Percentiles rank a stretch among this genome's conserved stretches.
phyloP scores from a whole-genome alignment of 1,140 invertebrate species.

The Centruroides vittatus region DNA sequence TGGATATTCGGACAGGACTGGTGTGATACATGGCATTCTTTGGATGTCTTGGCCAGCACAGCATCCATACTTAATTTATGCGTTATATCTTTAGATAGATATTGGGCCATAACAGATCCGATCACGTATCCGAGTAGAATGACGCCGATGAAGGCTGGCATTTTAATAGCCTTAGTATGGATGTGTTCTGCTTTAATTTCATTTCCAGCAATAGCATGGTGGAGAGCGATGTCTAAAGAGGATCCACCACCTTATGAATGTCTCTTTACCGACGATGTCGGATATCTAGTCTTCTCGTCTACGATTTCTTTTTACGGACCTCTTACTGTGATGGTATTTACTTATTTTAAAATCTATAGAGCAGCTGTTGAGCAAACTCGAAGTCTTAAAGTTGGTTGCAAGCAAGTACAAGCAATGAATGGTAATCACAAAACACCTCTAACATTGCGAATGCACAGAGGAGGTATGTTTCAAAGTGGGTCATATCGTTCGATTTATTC shows the following conservation, averaged over 20 bases:
- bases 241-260: slow-evolving; percentile 39
- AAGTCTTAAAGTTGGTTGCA: slow-evolving; percentile 51
- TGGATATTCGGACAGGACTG: slow-evolving; percentile 42
- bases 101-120: slow-evolving; percentile 96
- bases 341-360: slow-evolving; percentile 87
- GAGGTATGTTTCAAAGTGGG: slow-evolving; percentile 35
- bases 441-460: slow-evolving; percentile 75
- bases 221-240: slow-evolving; percentile 48
- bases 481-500: slow-evolving; percentile 4
- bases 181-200: slow-evolving; percentile 83
- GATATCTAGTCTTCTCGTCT: slow-evolving; percentile 85
- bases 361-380: slow-evolving; percentile 85
- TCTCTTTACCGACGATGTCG: slow-evolving; percentile 80
- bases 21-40: slow-evolving; percentile 92
- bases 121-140: slow-evolving; percentile 89
- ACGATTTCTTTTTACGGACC: slow-evolving; percentile 96
- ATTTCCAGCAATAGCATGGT: slow-evolving; percentile 91
- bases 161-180: slow-evolving; percentile 80
- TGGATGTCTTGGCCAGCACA: slow-evolving; percentile 90
- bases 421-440: slow-evolving; percentile 5
- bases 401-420: slow-evolving; percentile 39
- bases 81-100: slow-evolving; percentile 86
- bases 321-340: slow-evolving; percentile 93
- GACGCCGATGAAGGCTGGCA: slow-evolving; percentile 61
- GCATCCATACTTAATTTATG: slow-evolving; percentile 94